Base-by-base conservation (phyloP, 1,140 invertebrate species). In the Meloidogyne hapla region DNA sequence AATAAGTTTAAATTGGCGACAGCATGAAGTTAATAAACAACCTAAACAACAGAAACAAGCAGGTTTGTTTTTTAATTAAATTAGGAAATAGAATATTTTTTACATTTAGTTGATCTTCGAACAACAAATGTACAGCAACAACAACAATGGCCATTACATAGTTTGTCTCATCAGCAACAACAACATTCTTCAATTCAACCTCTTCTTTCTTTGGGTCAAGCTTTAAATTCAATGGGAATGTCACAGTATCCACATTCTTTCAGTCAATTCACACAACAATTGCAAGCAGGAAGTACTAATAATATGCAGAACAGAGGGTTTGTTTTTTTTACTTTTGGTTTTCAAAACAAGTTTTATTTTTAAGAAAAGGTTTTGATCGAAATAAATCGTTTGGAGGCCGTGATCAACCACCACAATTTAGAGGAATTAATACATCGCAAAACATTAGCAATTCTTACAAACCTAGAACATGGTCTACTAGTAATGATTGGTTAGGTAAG, bases 161-260 rank as follows among this genome's bases (percentile, higher is more conserved):
- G n/a, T 56, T 56, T 56, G n/a, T 56, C 48, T 1, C 48, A 56
- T 8, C 48, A 56, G n/a, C 48, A 56, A 42, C 40, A 12, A 42
- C 40, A 42, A n/a, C 5, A n/a, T 56, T n/a, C 48, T 33, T 33
- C 33, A n/a, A 18, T 56, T 56, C 48, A 56, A n/a, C 48, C 48
- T 56, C 48, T 56, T n/a, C 48, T 56, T 56, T 56, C 48, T n/a
- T 56, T 56, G 18, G 18, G 48, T 6, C 48, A 56, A 56, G 18
- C 48, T 56, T 56, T 56, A 56, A 56, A 56, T n/a, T 56, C 48
- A n/a, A n/a, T n/a, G 48, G 48, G 48, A 56, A 45, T 45, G 42
- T n/a, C 13, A 48, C 45, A 18, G 6, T 18, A 56, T n/a, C 48
- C 18, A 56, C 48, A 56, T 56, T 56, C 48, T 56, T 56, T 56